A percentile compares a stretch with the other conserved stretches of the same genome.
These are phyloP conservation scores for Dicranocentrus wangi DNA, from an alignment of 2,888 invertebrate genomes.

Conservation along the genomic window DNA sequence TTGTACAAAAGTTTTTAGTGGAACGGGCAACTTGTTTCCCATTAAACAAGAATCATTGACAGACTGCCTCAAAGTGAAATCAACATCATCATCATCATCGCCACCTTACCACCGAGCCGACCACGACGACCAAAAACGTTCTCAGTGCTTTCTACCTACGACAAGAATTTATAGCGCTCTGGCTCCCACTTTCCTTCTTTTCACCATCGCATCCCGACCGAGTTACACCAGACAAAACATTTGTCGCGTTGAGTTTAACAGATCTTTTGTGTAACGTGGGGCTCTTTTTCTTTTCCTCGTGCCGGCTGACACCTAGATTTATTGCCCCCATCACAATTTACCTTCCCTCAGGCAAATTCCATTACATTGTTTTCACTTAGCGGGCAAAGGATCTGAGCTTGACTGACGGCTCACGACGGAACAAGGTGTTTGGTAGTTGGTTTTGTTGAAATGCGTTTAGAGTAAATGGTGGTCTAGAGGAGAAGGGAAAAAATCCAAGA, in stretches of 20 bases:
- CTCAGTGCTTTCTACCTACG: constrained; percentile 12
- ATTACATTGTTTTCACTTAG: not conserved
- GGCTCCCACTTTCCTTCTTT: constrained; percentile 12
- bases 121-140: constrained; percentile 10
- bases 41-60: constrained; percentile 19
- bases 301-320: not conserved
- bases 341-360: not conserved
- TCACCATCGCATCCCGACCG: too few relatives aligned
- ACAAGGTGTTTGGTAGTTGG: too few relatives aligned
- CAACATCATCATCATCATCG: too few relatives aligned
- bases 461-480: too few relatives aligned
- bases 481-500: too few relatives aligned
- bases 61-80: too few relatives aligned
- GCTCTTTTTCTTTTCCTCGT: not conserved
- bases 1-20: not conserved
- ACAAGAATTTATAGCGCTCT: constrained; percentile 54
- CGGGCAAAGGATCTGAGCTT: not conserved
- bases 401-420: too few relatives aligned
- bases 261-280: not conserved
- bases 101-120: constrained; percentile 15
- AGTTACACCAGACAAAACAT: not conserved
- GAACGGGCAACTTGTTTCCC: not conserved
- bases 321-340: not conserved
- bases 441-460: too few relatives aligned
- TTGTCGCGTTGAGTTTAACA: not conserved